Evolutionary conservation across 2,113 vertebrate genomes (phyloP), one percentile per base, ranked within the genome.

Genomic region (Anseranas semipalmata): DNA sequence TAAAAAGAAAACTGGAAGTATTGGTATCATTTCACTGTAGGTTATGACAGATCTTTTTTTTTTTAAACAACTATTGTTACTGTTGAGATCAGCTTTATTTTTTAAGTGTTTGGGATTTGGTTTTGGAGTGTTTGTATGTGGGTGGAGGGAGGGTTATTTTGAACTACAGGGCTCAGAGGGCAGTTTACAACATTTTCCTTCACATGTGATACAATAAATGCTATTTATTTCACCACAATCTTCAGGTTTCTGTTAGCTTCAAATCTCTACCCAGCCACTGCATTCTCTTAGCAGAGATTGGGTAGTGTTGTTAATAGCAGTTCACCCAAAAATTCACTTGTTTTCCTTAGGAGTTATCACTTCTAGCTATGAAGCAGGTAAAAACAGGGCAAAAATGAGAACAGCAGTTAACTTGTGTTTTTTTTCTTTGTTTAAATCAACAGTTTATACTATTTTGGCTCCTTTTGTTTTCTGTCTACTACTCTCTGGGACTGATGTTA

Each of bases 231-330:
- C 84, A 93, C 84, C 48, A 80, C 35, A 43, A 48, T 89, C 52
- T 93, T 90, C 83, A 96, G 94, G 53, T 72, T 96, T 96, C 88
- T 94, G 73, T 87, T 95, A 96, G 95, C 92, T 92, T 95, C 86
- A 93, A 79, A 60, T 66, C 53, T 88, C 93, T 95, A 81, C 90
- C 90, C 94, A 92, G 80, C 18, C n/a, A 45, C 5, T 85, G 58
- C 39, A 50, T 68, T 92, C 88, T 95, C 79, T 84, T 94, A 92
- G 39, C 37, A 89, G 92, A 97, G 94, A 89, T 15, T 94, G 89
- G 91, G 89, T 94, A 93, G 94, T 67, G 55, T 90, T 95, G 56
- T 80, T 90, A 90, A 60, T 68, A 93, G 84, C n/a, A n/a, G n/a
- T n/a, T n/a, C n/a, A n/a, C n/a, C n/a, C n/a, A n/a, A n/a, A n/a